Evolutionary conservation across 2,113 vertebrate species (phyloP).

Genomic region (Puma concolor): DNA sequence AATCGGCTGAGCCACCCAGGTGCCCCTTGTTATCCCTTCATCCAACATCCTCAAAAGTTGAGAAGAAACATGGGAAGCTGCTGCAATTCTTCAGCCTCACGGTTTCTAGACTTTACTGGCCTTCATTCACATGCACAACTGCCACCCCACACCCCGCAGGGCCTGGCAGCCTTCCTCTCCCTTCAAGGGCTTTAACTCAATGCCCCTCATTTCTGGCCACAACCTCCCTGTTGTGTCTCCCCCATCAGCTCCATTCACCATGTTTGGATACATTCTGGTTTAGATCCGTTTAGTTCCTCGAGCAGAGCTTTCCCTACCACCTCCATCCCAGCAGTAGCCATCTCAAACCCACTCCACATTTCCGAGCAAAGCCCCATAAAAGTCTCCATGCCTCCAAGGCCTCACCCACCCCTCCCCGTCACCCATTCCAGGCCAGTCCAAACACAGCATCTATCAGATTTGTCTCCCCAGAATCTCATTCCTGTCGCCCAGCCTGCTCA

Average conservation of each 20-base stretch:
- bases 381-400: neutral
- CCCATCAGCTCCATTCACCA: neutral
- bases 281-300: neutral
- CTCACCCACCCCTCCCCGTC: neutral
- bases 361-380: neutral
- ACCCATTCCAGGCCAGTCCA: neutral
- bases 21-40: neutral
- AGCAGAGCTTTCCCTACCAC: neutral
- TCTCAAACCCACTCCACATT: neutral
- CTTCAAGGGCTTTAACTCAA: neutral
- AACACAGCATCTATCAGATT: neutral
- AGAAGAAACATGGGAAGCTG: neutral
- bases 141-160: neutral
- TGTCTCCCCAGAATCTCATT: neutral
- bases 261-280: neutral
- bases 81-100: neutral
- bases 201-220: neutral
- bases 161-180: neutral
- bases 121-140: neutral
- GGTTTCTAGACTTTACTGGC: neutral
- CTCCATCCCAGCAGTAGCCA: neutral
- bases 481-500: neutral
- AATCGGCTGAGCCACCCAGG: too few species aligned
- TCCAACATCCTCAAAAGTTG: neutral
- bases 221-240: neutral